Conservation (phyloP, 2,113 vertebrate genomes). For the Oncorhynchus gorbuscha region DNA sequence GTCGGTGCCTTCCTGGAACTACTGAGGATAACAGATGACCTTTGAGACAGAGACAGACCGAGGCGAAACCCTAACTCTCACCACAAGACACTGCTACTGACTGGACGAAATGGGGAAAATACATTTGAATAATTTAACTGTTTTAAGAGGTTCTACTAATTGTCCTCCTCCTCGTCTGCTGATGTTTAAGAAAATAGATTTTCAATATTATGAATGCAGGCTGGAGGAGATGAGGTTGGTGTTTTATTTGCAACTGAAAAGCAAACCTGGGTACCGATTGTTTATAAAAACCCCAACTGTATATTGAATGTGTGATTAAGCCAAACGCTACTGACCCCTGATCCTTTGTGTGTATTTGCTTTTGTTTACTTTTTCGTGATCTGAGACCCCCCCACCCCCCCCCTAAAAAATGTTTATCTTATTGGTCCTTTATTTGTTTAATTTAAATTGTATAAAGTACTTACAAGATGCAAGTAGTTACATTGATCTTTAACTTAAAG, state of each 20-base stretch:
- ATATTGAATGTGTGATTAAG: slow-evolving; percentile 15
- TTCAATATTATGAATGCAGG: slow-evolving; percentile 11
- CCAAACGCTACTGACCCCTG: slow-evolving; percentile 28
- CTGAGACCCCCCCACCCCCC: background rate
- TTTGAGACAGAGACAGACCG: slow-evolving; percentile 18
- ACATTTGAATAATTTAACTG: slow-evolving; percentile 24
- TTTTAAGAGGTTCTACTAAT: slow-evolving; percentile 14
- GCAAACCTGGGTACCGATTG: slow-evolving; percentile 24
- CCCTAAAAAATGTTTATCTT: background rate
- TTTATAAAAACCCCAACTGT: slow-evolving; percentile 29
- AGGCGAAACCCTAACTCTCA: no score
- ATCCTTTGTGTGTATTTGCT: background rate
- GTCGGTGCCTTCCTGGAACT: slow-evolving; percentile 86
- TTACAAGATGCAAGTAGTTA: background rate
- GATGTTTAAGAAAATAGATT: slow-evolving; percentile 23
- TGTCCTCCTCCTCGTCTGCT: slow-evolving; percentile 11
- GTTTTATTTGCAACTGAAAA: slow-evolving; percentile 33
- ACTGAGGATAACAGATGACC: slow-evolving; percentile 65
- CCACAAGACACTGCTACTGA: background rate
- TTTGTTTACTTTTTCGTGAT: background rate
- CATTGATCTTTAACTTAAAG: background rate
- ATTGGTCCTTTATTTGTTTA: background rate
- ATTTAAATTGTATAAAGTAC: background rate
- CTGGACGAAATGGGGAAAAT: slow-evolving; percentile 24
- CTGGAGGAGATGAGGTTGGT: slow-evolving; percentile 12